phyloP scores from a whole-genome alignment of 35 echinoderm and acorn worm species.

The Acanthaster planci region DNA sequence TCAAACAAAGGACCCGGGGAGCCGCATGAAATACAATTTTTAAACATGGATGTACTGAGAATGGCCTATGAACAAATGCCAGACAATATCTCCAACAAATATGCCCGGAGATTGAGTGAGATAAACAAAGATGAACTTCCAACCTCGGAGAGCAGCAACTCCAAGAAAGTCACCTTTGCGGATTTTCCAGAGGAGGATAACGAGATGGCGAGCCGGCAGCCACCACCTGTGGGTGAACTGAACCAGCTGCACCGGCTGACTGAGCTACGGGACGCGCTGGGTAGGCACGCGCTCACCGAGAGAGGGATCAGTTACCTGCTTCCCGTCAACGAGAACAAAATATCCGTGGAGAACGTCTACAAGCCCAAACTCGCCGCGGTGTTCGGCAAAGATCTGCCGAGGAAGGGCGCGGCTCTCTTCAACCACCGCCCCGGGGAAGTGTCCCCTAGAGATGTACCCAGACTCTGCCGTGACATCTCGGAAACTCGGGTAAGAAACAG shows the following conservation, averaged over 20 bases:
- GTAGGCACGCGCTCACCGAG: neutral
- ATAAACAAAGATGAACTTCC: neutral
- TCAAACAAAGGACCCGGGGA: too few relatives aligned
- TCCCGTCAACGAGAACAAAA: neutral
- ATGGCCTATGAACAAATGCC: neutral
- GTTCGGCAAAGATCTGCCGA: neutral
- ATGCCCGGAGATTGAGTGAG: neutral
- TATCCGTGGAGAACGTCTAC: constrained; percentile 20
- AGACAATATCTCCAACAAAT: constrained; percentile 2
- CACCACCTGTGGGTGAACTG: neutral
- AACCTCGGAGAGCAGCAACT: neutral
- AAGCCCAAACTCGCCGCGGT: neutral
- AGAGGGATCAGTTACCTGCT: constrained; percentile 5
- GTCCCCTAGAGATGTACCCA: neutral
- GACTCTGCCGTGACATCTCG: constrained; percentile 1
- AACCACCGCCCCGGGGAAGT: neutral
- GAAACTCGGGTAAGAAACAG: neutral
- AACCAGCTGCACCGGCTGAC: neutral
- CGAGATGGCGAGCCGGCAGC: neutral
- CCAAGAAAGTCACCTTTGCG: constrained; percentile 6
- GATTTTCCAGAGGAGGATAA: neutral
- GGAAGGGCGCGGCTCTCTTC: constrained; percentile 4
- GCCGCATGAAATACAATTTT: too few relatives aligned
- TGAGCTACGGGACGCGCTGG: constrained; percentile 4
- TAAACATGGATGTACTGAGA: too few relatives aligned